Percentiles rank a stretch among this genome's conserved stretches.
phyloP scores from a whole-genome alignment of 2,113 vertebrate genomes.

The Agelaius phoeniceus region DNA sequence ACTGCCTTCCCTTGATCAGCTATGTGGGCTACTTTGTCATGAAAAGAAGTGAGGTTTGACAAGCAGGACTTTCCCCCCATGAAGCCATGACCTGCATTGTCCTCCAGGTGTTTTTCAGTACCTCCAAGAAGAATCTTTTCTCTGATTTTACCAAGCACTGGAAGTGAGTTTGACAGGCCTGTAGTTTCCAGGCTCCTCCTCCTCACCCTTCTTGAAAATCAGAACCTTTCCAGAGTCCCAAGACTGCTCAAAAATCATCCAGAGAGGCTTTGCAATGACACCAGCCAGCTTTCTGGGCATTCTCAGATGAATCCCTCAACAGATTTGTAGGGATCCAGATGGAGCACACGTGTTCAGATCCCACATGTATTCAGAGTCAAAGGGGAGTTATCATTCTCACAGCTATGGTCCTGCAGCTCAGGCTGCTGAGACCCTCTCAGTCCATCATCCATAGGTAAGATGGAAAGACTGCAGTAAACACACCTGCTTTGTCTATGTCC shows the following conservation, averaged over 20 bases:
- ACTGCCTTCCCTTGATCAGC: background rate
- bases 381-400: background rate
- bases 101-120: background rate
- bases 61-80: background rate
- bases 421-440: background rate
- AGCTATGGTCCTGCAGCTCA: background rate
- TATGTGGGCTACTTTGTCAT: too few relatives aligned
- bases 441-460: background rate
- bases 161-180: background rate
- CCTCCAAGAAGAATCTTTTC: background rate
- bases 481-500: background rate
- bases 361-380: fast-evolving
- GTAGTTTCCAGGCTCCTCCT: background rate
- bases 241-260: background rate
- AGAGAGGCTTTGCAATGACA: background rate
- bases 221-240: background rate
- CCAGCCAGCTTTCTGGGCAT: background rate
- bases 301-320: background rate
- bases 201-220: background rate
- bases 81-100: background rate
- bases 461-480: background rate
- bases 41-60: background rate
- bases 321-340: background rate
- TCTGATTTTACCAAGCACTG: background rate
- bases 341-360: background rate